Percentiles rank a stretch among this genome's conserved stretches.
These are phyloP conservation scores for Malurus melanocephalus DNA, from an alignment of 2,113 vertebrate genomes.

Conservation along the genomic window DNA sequence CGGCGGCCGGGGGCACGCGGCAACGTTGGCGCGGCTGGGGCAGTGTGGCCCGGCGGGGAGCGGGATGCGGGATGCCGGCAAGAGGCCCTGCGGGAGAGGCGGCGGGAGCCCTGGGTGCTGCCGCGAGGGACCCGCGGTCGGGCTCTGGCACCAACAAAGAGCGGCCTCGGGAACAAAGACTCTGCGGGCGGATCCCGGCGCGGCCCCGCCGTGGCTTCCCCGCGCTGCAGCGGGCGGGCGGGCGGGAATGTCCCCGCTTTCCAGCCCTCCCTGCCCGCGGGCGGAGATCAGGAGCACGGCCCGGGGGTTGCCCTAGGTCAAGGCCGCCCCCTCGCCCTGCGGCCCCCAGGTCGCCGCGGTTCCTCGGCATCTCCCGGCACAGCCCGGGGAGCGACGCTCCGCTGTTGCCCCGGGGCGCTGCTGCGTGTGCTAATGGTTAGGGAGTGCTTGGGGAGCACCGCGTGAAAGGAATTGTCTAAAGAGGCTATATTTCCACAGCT, in stretches of 20 bases:
- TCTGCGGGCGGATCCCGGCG: background rate
- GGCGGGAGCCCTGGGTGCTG: background rate
- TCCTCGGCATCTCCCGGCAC: background rate
- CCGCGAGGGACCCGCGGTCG: background rate
- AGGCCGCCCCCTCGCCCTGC: background rate
- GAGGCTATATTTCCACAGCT: background rate
- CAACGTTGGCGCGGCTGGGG: too few species aligned
- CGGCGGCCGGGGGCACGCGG: too few species aligned
- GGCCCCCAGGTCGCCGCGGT: background rate
- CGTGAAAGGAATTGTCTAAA: background rate
- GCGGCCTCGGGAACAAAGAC: conserved; percentile 13
- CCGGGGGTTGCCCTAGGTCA: background rate
- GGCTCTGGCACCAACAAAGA: background rate
- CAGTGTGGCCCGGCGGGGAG: too few species aligned
- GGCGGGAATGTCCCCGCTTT: background rate
- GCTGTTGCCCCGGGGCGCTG: background rate
- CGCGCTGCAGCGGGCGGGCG: background rate
- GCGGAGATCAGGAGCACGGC: background rate
- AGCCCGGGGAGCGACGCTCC: fast-evolving
- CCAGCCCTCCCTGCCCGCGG: background rate
- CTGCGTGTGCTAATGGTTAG: fast-evolving
- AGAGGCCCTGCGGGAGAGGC: background rate
- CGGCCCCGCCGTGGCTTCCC: background rate
- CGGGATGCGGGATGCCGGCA: too few species aligned
- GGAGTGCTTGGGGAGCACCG: background rate